A percentile compares a stretch with the other conserved stretches of the same genome.
phyloP scores from a whole-genome alignment of 2,888 invertebrate species.

The Cantharis rustica region DNA sequence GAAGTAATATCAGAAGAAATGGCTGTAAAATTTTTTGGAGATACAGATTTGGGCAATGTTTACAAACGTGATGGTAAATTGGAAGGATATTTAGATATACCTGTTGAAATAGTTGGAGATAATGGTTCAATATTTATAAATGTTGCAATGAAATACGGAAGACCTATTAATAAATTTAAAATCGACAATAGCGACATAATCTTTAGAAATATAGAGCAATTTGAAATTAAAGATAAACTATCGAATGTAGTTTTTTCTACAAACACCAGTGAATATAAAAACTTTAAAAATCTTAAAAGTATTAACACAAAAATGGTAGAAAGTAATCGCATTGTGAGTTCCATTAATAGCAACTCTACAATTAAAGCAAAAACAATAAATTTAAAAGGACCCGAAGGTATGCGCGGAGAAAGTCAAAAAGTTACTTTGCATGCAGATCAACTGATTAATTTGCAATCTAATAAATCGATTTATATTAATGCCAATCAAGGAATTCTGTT shows the following conservation, averaged over 20 bases:
- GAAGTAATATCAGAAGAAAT: slow-evolving; percentile 78
- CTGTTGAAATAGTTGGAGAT: slow-evolving; percentile 57
- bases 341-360: slow-evolving; percentile 68
- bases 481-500: slow-evolving; percentile 73
- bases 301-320: slow-evolving; percentile 69
- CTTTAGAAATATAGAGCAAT: slow-evolving; percentile 69
- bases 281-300: slow-evolving; percentile 70
- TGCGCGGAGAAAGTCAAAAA: slow-evolving; percentile 68
- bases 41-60: slow-evolving; percentile 77
- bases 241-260: slow-evolving; percentile 75
- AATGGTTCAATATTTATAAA: slow-evolving; percentile 52
- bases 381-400: slow-evolving; percentile 78
- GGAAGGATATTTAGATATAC: slow-evolving; percentile 62
- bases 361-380: slow-evolving; percentile 66
- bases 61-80: slow-evolving; percentile 73
- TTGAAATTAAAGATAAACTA: slow-evolving; percentile 70
- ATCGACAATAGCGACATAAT: slow-evolving; percentile 71
- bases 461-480: slow-evolving; percentile 73
- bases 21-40: slow-evolving; percentile 78
- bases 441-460: slow-evolving; percentile 77
- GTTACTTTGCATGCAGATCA: slow-evolving; percentile 79
- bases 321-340: slow-evolving; percentile 75
- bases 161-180: slow-evolving; percentile 56
- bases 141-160: slow-evolving; percentile 51
- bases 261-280: slow-evolving; percentile 70